Conservation (phyloP, 2,888 invertebrate species). For the Coenonympha arcania region DNA sequence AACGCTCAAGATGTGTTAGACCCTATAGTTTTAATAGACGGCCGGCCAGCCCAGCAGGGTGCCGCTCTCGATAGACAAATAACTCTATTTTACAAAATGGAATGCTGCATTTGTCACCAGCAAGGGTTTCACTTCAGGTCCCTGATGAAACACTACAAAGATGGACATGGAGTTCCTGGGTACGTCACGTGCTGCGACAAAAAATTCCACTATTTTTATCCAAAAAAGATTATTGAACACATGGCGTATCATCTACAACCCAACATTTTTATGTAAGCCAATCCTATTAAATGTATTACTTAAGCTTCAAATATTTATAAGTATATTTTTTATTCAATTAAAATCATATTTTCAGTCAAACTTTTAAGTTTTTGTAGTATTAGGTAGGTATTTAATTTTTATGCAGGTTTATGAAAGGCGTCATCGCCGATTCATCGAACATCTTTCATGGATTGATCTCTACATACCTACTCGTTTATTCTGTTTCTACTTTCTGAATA, state of each 20-base stretch:
- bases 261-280: slow-evolving; percentile 64
- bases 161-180: slow-evolving; percentile 66
- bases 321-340: background rate
- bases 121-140: slow-evolving; percentile 61
- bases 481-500: too few relatives aligned
- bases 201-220: slow-evolving; percentile 68
- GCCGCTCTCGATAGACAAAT: slow-evolving; percentile 61
- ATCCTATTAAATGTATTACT: too few relatives aligned
- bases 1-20: slow-evolving; percentile 44
- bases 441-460: too few relatives aligned
- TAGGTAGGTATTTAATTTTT: too few relatives aligned
- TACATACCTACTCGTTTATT: too few relatives aligned
- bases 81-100: slow-evolving; percentile 67
- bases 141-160: slow-evolving; percentile 67
- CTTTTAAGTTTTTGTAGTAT: slow-evolving; percentile 1
- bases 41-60: slow-evolving; percentile 61
- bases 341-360: background rate
- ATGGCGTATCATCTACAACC: slow-evolving; percentile 68
- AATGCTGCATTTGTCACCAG: slow-evolving; percentile 66
- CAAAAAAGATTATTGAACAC: slow-evolving; percentile 67
- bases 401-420: too few relatives aligned
- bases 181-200: slow-evolving; percentile 67
- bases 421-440: too few relatives aligned
- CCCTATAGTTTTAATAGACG: slow-evolving; percentile 54
- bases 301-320: background rate